Evolutionary conservation across 2,113 vertebrate species (phyloP).

Genomic region (Microtus ochrogaster): DNA sequence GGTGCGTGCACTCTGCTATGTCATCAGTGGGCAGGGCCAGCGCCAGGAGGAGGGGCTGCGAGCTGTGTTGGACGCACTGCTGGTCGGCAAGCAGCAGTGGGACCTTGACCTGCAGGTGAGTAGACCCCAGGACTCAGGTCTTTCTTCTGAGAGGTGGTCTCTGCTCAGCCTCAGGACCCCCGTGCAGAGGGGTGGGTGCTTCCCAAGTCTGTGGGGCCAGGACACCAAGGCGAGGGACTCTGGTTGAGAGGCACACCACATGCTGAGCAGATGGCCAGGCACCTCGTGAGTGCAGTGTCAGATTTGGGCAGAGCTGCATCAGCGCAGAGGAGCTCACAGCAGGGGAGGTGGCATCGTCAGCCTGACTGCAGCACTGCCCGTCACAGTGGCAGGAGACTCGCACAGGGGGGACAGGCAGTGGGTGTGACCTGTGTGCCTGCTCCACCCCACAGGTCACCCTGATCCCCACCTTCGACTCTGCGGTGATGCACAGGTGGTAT

Average conservation of each 20-base stretch:
- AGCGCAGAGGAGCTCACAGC: background rate
- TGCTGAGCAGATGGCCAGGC: background rate
- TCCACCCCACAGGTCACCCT: conserved; percentile 90
- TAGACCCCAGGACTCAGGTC: background rate
- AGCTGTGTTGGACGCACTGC: conserved; percentile 90
- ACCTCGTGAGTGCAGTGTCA: too few species aligned
- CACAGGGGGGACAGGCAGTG: too few species aligned
- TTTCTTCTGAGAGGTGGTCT: accelerated
- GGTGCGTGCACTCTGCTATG: conserved; percentile 92
- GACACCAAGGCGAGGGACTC: background rate
- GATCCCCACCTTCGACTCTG: conserved; percentile 95
- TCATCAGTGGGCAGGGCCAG: conserved; percentile 93
- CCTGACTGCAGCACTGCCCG: too few species aligned
- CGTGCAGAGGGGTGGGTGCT: background rate
- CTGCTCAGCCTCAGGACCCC: background rate
- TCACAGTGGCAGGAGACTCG: background rate
- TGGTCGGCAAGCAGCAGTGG: conserved; percentile 92
- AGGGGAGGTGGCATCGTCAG: background rate
- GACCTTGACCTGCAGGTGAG: conserved; percentile 89
- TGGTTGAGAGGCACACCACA: background rate
- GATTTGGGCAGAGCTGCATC: background rate
- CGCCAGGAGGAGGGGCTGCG: conserved; percentile 89
- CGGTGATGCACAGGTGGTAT: conserved; percentile 95
- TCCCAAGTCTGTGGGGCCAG: background rate
- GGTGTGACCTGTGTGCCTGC: too few species aligned